Percentiles rank a stretch among this genome's conserved stretches.
Conservation (phyloP, 1,140 invertebrate genomes). For the Euura saliciscinereae region DNA sequence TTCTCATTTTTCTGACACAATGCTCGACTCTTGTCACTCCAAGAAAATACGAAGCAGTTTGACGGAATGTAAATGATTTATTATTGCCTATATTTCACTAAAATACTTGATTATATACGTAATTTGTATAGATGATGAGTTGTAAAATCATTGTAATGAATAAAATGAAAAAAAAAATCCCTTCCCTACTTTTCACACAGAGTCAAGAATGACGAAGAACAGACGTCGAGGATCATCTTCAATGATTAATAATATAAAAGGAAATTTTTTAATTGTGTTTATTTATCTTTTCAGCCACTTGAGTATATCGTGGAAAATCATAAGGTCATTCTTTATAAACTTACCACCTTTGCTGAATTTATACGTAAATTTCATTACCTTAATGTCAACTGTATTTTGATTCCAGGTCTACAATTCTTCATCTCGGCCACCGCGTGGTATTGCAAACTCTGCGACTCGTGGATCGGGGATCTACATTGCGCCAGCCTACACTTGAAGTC, state of each 20-base stretch:
- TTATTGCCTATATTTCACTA: neutral
- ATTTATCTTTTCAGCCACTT: slow-evolving; percentile 52
- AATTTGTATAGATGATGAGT: slow-evolving; percentile 1
- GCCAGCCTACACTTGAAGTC: slow-evolving; percentile 84
- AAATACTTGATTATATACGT: neutral
- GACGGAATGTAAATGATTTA: neutral
- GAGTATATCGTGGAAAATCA: slow-evolving; percentile 51
- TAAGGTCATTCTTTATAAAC: slow-evolving; percentile 54
- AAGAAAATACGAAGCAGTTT: neutral
- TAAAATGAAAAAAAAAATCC: neutral
- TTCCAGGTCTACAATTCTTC: slow-evolving; percentile 81
- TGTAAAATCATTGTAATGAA: neutral
- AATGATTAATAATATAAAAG: neutral
- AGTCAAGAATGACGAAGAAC: neutral
- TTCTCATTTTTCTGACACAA: neutral
- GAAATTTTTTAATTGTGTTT: slow-evolving; percentile 40
- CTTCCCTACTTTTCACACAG: neutral
- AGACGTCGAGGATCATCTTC: neutral
- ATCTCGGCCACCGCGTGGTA: slow-evolving; percentile 87
- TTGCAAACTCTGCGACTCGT: slow-evolving; percentile 83
- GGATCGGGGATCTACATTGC: slow-evolving; percentile 87
- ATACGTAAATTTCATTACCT: slow-evolving; percentile 13
- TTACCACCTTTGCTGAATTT: slow-evolving; percentile 31
- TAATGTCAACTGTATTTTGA: slow-evolving; percentile 41
- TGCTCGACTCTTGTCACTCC: neutral